phyloP scores from a whole-genome alignment of 2,797 vertebrate genomes.

The Ispidina picta region DNA sequence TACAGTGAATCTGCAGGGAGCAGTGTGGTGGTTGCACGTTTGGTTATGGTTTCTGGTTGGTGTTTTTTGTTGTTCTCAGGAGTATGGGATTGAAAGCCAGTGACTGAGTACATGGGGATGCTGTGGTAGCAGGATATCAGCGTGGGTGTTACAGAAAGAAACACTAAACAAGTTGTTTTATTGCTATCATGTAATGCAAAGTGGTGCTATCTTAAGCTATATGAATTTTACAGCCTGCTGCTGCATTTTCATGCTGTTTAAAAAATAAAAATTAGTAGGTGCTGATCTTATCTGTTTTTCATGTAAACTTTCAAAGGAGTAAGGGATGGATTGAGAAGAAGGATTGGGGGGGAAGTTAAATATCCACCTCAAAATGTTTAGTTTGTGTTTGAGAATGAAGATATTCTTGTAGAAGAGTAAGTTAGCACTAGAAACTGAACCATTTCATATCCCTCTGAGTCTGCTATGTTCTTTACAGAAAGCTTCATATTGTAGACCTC shows the following conservation, averaged over 20 bases:
- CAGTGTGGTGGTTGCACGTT: background rate
- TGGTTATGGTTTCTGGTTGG: background rate
- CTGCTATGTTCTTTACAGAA: background rate
- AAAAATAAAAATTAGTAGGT: background rate
- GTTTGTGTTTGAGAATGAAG: background rate
- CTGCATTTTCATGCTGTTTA: background rate
- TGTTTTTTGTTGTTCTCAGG: background rate
- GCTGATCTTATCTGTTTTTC: background rate
- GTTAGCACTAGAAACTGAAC: background rate
- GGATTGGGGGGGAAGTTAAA: background rate
- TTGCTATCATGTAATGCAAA: background rate
- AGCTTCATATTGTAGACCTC: fast-evolving
- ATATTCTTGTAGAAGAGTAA: background rate
- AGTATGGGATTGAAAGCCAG: slow-evolving; percentile 19
- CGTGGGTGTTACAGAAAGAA: background rate
- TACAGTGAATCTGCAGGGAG: slow-evolving; percentile 34
- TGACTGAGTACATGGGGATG: background rate
- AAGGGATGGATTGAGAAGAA: background rate
- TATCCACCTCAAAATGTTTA: background rate
- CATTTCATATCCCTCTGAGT: background rate
- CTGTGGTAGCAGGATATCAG: background rate
- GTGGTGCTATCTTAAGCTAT: background rate
- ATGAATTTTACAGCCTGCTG: background rate
- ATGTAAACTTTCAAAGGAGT: background rate
- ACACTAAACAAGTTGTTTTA: background rate